Conservation (phyloP, 2,797 vertebrate species). For the Rhinogobio ventralis region DNA sequence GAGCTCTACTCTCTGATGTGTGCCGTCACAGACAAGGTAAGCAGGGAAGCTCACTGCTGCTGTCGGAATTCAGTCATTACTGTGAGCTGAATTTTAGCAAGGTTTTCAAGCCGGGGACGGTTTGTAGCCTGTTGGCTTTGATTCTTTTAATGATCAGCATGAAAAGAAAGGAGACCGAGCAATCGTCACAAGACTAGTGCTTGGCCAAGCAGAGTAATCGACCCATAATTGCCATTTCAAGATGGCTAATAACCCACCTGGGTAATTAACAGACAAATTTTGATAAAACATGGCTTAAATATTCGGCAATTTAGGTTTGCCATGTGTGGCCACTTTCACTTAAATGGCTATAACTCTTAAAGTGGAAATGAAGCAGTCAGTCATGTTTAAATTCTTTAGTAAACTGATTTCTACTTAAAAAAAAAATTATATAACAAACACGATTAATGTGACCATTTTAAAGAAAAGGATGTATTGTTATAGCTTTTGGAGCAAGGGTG, state of each 20-base stretch:
- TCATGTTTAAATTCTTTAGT: too few relatives aligned
- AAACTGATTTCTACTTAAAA: too few relatives aligned
- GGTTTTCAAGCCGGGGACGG: neutral
- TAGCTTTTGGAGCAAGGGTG: too few relatives aligned
- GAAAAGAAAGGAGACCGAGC: neutral
- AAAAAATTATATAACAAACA: too few relatives aligned
- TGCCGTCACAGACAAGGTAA: constrained; percentile 81
- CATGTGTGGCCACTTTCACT: too few relatives aligned
- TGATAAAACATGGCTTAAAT: neutral
- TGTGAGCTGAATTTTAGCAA: constrained; percentile 25
- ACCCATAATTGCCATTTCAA: constrained; percentile 9
- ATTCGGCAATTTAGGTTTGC: neutral
- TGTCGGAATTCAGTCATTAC: neutral
- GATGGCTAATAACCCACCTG: constrained; percentile 15
- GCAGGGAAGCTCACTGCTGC: neutral
- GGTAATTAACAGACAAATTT: neutral
- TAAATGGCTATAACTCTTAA: too few relatives aligned
- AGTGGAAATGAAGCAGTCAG: too few relatives aligned
- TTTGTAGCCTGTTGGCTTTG: constrained; percentile 27
- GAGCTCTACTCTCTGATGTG: constrained; percentile 82
- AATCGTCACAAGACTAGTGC: neutral
- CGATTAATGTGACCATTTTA: too few relatives aligned
- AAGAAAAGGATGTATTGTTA: too few relatives aligned
- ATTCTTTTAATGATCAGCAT: constrained; percentile 11
- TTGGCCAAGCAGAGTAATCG: neutral